Base-by-base conservation (phyloP, 2,797 vertebrate genomes). In the Pipistrellus nathusii region DNA sequence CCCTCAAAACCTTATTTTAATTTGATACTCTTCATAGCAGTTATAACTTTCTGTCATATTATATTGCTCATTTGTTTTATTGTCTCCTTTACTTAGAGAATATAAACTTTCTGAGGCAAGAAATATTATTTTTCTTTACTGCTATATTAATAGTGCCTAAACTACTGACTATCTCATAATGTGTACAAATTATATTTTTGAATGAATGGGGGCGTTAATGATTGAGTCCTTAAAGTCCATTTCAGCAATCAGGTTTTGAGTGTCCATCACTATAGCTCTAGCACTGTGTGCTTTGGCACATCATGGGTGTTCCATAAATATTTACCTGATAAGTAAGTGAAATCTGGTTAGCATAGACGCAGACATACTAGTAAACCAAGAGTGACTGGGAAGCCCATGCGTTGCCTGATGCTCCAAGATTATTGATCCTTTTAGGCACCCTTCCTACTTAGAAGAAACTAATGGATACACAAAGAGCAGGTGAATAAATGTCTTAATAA, bases 121-220 rank as follows among this genome's bases (percentile, higher is more conserved):
- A 7, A 46, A 13, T 38, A 41, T 25, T 77, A 4, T n/a, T 83
- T 62, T 30, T 51, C 10, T 91, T 88, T 46, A 68, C 4, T 71
- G 30, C 14, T 21, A 1, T 77, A 48, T 62, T 51, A n/a, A 21
- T 41, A 80, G 20, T 11, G n/a, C 44, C 48, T 72, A 77, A 73
- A 64, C 7, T 18, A 86, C 20, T 30, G 1, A 10, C 38, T 84
- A 51, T 77, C 55, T 64, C 13, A 68, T 72, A 57, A 11, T 55
- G 14, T 66, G 8, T n/a, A 12, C 90, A 82, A 77, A 77, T 32
- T 91, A n/a, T 55, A 69, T 14, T 44, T 96, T 82, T 90, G 46
- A 92, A 59, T 85, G 73, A 90, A 57, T 95, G 69, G 64, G 15
- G 59, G 41, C 69, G 57, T 72, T 27, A 66, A 64, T 30, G 3